Base-by-base conservation (phyloP, 1,140 invertebrate genomes). In the Papilio polyxenes region DNA sequence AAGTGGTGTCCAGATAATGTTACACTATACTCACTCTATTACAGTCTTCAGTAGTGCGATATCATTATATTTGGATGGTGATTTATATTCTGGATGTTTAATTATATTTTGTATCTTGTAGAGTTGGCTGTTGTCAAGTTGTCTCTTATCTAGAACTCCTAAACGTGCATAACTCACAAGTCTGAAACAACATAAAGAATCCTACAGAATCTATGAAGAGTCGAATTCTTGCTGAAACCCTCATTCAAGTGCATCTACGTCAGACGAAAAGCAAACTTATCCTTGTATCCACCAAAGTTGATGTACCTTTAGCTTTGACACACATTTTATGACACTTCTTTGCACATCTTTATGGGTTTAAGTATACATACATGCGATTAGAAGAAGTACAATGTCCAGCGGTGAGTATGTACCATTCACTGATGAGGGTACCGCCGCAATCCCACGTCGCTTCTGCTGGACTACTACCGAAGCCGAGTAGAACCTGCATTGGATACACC, bases 61-160 rank as follows among this genome's bases (percentile, higher is more conserved):
- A 20, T 89, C 88, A 37, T 89, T 83, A 75, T 88, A 88, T 13
- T 86, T 85, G 0, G 79, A 80, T 11, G 85, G 85, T 2, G 87
- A 81, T 9, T 84, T 82, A 76, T 86, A 89, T 2, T 81, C 9
- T 0, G 88, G 85, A 78, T 88, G 84, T 23, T 80, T 85, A 48
- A 89, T 85, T 11, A 86, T 83, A 15, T 49, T 74, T 40, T 44
- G 44, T 0, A 80, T 80, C 17, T 23, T 69, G 51, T 80, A 80
- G 1, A 80, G 23, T 17, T 80, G 77, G 17, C 31, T 9, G 31
- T 7, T 69, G 3, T 80, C 40, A 0, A 80, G 11, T 11, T 23
- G 0, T 3, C 17, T 62, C 37, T 65, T 80, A 59, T 80, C 59
- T 40, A 69, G 40, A 11, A 80, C 77, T 6, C 77, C 77, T 40